phyloP scores from a whole-genome alignment of 2,797 vertebrate genomes.

The Pteronotus mesoamericanus region DNA sequence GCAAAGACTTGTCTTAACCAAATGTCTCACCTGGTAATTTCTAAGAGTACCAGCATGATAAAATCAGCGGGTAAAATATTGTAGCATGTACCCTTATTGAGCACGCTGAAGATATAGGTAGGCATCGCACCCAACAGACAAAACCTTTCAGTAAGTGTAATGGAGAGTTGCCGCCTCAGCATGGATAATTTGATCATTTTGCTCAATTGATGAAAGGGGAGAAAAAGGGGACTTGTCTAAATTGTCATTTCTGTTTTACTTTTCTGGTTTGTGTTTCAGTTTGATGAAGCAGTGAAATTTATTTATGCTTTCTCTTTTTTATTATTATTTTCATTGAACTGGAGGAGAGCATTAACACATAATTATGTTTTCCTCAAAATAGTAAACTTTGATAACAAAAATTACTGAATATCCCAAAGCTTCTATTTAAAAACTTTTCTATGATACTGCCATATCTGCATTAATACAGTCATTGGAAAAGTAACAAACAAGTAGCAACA shows the following conservation, averaged over 20 bases:
- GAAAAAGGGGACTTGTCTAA: background rate
- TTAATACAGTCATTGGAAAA: background rate
- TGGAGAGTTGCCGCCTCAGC: background rate
- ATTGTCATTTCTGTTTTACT: background rate
- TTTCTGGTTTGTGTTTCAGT: background rate
- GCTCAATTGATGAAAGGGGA: background rate
- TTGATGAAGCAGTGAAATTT: background rate
- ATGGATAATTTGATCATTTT: background rate
- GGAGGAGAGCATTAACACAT: background rate
- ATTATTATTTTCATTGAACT: background rate
- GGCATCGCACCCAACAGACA: background rate
- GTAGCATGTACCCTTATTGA: background rate
- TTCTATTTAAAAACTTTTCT: background rate
- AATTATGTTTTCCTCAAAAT: slow-evolving; percentile 1
- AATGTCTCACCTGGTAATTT: background rate
- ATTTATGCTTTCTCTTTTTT: background rate
- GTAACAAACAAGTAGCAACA: background rate
- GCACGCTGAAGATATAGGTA: background rate
- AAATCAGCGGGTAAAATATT: background rate
- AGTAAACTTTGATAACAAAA: background rate
- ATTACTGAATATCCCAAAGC: background rate
- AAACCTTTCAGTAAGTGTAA: background rate
- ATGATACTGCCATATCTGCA: background rate
- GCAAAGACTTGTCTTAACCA: background rate
- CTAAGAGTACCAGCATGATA: background rate